Percentiles rank a stretch among this genome's conserved stretches.
phyloP scores from a whole-genome alignment of 2,797 vertebrate species.

The Lacerta agilis region DNA sequence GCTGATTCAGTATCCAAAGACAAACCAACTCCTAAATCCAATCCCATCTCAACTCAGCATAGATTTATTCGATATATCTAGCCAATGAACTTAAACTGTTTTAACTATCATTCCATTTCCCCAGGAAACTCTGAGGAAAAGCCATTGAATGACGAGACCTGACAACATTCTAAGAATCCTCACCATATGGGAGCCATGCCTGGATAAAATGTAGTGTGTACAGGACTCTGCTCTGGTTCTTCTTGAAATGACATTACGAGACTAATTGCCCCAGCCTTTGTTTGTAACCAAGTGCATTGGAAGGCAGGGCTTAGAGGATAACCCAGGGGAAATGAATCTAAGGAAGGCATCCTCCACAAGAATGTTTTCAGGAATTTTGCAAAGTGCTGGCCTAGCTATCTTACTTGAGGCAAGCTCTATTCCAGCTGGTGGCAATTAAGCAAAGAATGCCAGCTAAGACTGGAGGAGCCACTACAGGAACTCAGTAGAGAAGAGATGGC shows the following conservation, averaged over 20 bases:
- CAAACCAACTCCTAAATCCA: background rate
- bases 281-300: background rate
- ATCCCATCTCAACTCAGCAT: background rate
- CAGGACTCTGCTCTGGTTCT: background rate
- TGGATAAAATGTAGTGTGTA: background rate
- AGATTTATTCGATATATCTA: background rate
- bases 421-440: constrained; percentile 33
- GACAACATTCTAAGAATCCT: background rate
- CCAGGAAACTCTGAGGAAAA: background rate
- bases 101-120: background rate
- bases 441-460: constrained; percentile 19
- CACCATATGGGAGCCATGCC: background rate
- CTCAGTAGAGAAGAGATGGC: constrained; percentile 11
- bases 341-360: background rate
- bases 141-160: no score
- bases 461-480: constrained; percentile 1
- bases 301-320: background rate
- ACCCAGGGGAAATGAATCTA: background rate
- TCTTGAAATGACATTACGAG: background rate
- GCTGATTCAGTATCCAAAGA: background rate
- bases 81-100: background rate
- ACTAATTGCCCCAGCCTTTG: background rate
- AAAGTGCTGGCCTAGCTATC: constrained; percentile 14
- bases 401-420: constrained; percentile 17
- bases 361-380: constrained; percentile 17